A percentile compares a stretch with the other conserved stretches of the same genome.
phyloP scores from a whole-genome alignment of 2,888 invertebrate species.

The Phorcus lineatus region DNA sequence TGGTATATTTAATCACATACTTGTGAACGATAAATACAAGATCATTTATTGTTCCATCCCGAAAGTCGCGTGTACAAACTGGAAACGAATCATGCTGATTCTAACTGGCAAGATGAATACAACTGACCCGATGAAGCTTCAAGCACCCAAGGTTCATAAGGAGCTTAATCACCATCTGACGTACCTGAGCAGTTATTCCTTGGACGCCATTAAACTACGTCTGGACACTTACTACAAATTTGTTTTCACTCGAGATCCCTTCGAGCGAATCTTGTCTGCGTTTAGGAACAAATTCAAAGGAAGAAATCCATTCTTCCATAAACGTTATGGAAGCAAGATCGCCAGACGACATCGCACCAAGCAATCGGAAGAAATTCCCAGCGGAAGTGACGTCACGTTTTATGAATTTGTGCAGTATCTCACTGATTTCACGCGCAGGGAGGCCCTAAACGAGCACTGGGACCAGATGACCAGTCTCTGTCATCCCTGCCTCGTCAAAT shows the following conservation, averaged over 20 bases:
- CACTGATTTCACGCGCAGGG: constrained; percentile 75
- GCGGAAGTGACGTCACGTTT: constrained; percentile 89
- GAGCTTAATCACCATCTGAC: constrained; percentile 50
- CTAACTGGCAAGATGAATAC: constrained; percentile 79
- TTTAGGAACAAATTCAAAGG: constrained; percentile 89
- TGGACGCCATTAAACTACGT: constrained; percentile 81
- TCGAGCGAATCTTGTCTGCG: constrained; percentile 92
- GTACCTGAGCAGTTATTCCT: constrained; percentile 54
- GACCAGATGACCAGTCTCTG: constrained; percentile 88
- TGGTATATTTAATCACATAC: constrained; percentile 31
- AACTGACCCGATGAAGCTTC: constrained; percentile 55
- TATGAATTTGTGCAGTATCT: constrained; percentile 90
- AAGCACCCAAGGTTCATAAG: constrained; percentile 56
- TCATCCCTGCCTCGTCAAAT: constrained; percentile 90
- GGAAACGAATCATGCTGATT: constrained; percentile 92
- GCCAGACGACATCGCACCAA: constrained; percentile 85
- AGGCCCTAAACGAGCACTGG: constrained; percentile 89
- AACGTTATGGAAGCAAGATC: constrained; percentile 82
- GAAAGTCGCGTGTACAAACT: constrained; percentile 94
- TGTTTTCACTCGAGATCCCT: constrained; percentile 91
- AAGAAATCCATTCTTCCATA: constrained; percentile 77
- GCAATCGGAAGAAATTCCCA: constrained; percentile 77
- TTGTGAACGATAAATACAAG: constrained; percentile 85
- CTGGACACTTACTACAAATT: constrained; percentile 88
- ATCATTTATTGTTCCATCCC: constrained; percentile 94